Evolutionary conservation across 1,140 invertebrate species (phyloP), one percentile per base, ranked within the genome.

Genomic region (Neodiprion virginianus): DNA sequence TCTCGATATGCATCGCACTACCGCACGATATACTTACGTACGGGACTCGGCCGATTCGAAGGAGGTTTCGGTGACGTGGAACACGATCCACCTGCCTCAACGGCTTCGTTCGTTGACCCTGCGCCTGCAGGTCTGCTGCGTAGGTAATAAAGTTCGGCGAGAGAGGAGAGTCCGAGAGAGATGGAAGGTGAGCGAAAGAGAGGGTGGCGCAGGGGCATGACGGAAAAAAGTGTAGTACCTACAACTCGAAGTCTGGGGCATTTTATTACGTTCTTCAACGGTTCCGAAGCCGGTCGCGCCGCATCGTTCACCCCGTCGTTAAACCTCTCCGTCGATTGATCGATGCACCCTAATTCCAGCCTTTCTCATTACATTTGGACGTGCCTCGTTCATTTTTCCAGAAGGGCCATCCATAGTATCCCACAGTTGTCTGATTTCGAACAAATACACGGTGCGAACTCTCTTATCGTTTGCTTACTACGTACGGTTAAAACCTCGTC

Each of bases 201-300:
- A 72, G 71, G 28, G 28, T 74, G 66, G 75, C 69, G 50, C 81
- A 80, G 76, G 75, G 67, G 28, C 28, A 72, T 73, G 74, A 76
- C 75, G 67, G 71, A 69, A 69, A 69, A 21, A 69, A 40, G 21
- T 21, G 4, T 12, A 47, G 40, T 21, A 21, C 17, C 17, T 21
- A 67, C 72, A 71, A 76, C 75, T 76, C 75, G 76, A 78, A 78
- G 75, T 74, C 74, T 74, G 79, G 78, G 68, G 72, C 78, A 76
- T 82, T 84, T 85, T 85, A 40, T 40, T 40, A 84, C 84, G 83
- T 86, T 81, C 85, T 85, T 86, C 83, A 86, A 85, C 82, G 83
- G 84, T 85, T 84, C 76, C 76, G 75, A 68, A 75, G 68, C 81
- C 75, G 71, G 66, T 71, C 23, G n/a, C 28, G 12, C 70, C n/a